Evolutionary conservation across 1,140 invertebrate species (phyloP), one percentile per base, ranked within the genome.

Genomic region (Eumaeus atala): DNA sequence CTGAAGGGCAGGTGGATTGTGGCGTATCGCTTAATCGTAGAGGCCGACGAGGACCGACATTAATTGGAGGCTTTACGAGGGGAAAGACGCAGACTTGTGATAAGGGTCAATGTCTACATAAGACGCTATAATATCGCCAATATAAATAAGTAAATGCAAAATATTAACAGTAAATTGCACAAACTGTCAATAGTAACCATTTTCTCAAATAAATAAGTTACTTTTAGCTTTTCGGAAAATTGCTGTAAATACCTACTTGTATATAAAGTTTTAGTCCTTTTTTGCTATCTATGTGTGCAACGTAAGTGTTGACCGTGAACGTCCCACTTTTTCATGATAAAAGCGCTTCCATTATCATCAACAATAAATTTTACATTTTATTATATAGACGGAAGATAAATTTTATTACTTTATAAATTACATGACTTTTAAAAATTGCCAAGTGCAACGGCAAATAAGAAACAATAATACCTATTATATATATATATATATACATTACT

Each of bases 21-120:
- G n/a, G 17, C 40, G 9, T 44, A 44, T 44, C 40, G 40, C 40
- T 44, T 44, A 14, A 44, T 44, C 40, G 40, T 9, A 14, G 40
- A 28, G 21, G 21, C 21, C 21, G 72, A 74, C 21, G 72, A 74
- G 77, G 68, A 73, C 66, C 59, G 60, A 49, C 74, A 79, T 82
- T 84, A 79, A 84, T 77, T 73, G 72, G 67, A 78, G 70, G 67
- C 72, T 84, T 82, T 82, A 82, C 66, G 81, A 78, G 67, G 67
- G 71, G 67, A 28, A 28, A 28, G 21, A 28, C 21, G 21, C 21
- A 28, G 21, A 28, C 21, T 28, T 28, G 21, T 28, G 6, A 28
- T 28, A 28, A 28, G 21, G 21, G 21, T 28, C 21, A 28, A 28
- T 6, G 21, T 28, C 21, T 28, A 28, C 21, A 28, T 28, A 28